Percentiles rank a stretch among this genome's conserved stretches.
phyloP scores from a whole-genome alignment of 2,113 vertebrate species.

The Zapornia atra region DNA sequence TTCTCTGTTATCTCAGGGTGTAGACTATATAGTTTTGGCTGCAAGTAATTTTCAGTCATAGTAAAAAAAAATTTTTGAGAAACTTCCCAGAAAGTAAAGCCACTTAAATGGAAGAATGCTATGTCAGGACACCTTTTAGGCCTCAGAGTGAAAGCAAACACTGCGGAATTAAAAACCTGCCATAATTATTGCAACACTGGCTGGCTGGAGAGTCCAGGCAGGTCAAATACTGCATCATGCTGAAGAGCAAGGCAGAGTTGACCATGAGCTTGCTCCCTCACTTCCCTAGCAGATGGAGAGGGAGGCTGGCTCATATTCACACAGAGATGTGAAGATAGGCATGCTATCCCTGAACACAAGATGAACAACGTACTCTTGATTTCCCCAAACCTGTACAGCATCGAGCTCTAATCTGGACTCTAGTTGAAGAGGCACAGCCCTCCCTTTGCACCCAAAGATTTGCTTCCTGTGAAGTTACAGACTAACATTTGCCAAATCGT shows the following conservation, averaged over 20 bases:
- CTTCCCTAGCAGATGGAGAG: neutral
- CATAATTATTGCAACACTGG: neutral
- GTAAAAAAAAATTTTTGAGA: neutral
- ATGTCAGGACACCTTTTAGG: neutral
- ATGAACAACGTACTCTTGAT: neutral
- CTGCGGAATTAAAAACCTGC: fast-evolving
- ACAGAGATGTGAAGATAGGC: neutral
- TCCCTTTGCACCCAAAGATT: neutral
- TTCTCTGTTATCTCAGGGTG: neutral
- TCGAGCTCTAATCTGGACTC: neutral
- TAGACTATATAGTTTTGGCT: neutral
- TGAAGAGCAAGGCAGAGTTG: fast-evolving
- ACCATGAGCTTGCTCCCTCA: neutral
- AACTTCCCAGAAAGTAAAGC: neutral
- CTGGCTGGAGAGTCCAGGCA: neutral
- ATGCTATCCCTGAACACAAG: fast-evolving
- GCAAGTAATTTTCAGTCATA: neutral
- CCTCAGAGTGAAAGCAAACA: neutral
- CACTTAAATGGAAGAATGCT: neutral
- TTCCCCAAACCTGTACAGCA: fast-evolving
- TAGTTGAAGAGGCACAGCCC: neutral
- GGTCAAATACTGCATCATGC: neutral
- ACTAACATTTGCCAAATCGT: neutral
- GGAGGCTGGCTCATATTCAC: neutral
- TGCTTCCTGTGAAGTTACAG: neutral